Conservation (phyloP, 2,113 vertebrate species). For the Pelobates fuscus region DNA sequence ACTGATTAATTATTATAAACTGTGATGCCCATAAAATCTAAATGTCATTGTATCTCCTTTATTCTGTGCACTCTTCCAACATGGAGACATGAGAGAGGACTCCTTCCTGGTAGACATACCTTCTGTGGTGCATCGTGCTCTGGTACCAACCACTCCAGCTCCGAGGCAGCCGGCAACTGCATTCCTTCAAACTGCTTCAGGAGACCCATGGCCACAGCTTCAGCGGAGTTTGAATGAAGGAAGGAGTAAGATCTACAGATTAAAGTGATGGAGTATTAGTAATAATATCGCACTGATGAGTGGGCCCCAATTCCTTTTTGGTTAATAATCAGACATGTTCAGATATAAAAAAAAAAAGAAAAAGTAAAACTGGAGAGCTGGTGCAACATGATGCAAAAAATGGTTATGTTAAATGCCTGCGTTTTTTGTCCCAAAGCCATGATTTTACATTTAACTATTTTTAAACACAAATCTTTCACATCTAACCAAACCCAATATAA, state of each 20-base stretch:
- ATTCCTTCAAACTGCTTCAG: constrained; percentile 96
- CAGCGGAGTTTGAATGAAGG: constrained; percentile 91
- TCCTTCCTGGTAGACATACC: constrained; percentile 66
- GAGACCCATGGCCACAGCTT: constrained; percentile 96
- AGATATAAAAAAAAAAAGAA: background rate
- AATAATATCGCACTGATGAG: background rate
- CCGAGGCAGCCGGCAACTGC: constrained; percentile 94
- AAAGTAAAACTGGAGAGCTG: too few species aligned
- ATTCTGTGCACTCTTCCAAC: too few species aligned
- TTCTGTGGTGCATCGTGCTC: constrained; percentile 95
- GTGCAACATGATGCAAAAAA: too few species aligned
- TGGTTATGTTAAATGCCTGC: too few species aligned
- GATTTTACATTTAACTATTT: too few species aligned
- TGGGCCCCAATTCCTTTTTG: background rate
- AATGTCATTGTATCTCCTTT: too few species aligned
- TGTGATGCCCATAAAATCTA: too few species aligned
- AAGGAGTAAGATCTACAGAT: constrained; percentile 77
- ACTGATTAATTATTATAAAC: too few species aligned
- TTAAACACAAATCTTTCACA: too few species aligned
- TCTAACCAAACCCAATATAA: too few species aligned
- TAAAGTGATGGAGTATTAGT: background rate
- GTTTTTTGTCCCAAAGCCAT: too few species aligned
- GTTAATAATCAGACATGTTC: background rate
- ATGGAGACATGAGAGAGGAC: too few species aligned
- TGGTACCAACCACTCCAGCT: constrained; percentile 95